Percentiles rank a stretch among this genome's conserved stretches.
Conservation (phyloP, 2,113 vertebrate genomes). For the Strix aluco region DNA sequence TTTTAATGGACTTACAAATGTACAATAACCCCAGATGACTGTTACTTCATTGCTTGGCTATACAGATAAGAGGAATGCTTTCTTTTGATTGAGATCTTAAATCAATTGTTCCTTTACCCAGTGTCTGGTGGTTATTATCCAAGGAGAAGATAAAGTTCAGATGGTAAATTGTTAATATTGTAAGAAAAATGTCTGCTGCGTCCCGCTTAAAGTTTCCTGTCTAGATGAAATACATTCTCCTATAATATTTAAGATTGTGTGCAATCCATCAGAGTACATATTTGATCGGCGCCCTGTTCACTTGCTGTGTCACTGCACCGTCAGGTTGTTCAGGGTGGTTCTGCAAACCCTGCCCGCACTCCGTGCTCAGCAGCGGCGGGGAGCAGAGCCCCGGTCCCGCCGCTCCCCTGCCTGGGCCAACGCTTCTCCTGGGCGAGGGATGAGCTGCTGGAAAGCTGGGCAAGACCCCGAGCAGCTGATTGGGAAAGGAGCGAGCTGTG, state of each 20-base stretch:
- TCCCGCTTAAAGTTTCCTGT: conserved; percentile 32
- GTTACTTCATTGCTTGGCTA: not conserved
- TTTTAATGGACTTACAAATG: conserved; percentile 54
- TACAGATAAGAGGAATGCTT: conserved; percentile 34
- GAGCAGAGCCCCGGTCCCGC: not conserved
- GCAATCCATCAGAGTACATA: not conserved
- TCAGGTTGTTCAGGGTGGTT: not conserved
- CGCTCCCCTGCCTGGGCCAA: no score
- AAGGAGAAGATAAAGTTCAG: conserved; percentile 47
- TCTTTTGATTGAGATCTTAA: conserved; percentile 56
- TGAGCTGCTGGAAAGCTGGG: not conserved
- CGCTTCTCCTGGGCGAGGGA: not conserved
- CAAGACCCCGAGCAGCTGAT: not conserved
- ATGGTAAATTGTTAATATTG: conserved; percentile 57
- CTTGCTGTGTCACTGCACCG: not conserved
- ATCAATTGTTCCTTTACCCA: conserved; percentile 56
- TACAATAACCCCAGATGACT: conserved; percentile 10
- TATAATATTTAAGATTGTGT: not conserved
- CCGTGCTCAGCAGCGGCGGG: fast-evolving
- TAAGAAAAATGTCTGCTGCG: conserved; percentile 53
- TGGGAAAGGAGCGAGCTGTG: not conserved
- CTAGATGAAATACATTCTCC: conserved; percentile 29
- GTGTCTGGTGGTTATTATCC: conserved; percentile 39
- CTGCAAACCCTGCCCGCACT: fast-evolving
- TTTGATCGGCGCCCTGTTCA: fast-evolving